phyloP scores from a whole-genome alignment of 2,888 invertebrate species.

The Chymomyza caudatula region DNA sequence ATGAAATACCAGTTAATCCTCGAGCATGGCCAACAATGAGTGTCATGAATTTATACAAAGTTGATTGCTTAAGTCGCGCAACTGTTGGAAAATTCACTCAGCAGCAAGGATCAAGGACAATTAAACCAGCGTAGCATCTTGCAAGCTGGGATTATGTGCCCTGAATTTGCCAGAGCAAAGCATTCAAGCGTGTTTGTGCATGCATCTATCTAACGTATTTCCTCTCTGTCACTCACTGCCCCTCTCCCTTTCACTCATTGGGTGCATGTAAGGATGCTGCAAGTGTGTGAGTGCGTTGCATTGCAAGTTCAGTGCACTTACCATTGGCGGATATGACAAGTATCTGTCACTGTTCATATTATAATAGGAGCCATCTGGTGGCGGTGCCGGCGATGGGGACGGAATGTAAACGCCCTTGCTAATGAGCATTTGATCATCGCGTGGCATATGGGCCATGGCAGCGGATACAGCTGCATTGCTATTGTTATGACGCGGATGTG shows the following conservation, averaged over 20 bases:
- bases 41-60: slow-evolving; percentile 5
- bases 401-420: slow-evolving; percentile 78
- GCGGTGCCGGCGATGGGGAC: slow-evolving; percentile 85
- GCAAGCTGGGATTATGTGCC: not conserved
- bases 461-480: slow-evolving; percentile 53
- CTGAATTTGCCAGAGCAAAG: not conserved
- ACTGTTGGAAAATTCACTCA: not conserved
- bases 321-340: slow-evolving; percentile 87
- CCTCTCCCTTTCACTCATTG: too few relatives aligned
- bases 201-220: not conserved
- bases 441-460: slow-evolving; percentile 62
- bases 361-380: slow-evolving; percentile 88
- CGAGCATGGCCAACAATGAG: slow-evolving; percentile 62
- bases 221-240: not conserved
- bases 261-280: not conserved
- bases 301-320: slow-evolving; percentile 52
- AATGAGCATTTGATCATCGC: slow-evolving; percentile 78
- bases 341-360: slow-evolving; percentile 89
- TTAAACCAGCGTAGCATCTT: not conserved
- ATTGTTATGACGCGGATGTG: slow-evolving; percentile 77
- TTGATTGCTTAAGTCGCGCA: slow-evolving; percentile 3
- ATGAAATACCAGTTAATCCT: slow-evolving; percentile 64
- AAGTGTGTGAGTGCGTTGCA: not conserved
- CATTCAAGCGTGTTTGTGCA: not conserved
- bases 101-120: slow-evolving; percentile 3